These are phyloP conservation scores for Teleogryllus occipitalis DNA, from an alignment of 1,140 invertebrate genomes.

Conservation along the genomic window DNA sequence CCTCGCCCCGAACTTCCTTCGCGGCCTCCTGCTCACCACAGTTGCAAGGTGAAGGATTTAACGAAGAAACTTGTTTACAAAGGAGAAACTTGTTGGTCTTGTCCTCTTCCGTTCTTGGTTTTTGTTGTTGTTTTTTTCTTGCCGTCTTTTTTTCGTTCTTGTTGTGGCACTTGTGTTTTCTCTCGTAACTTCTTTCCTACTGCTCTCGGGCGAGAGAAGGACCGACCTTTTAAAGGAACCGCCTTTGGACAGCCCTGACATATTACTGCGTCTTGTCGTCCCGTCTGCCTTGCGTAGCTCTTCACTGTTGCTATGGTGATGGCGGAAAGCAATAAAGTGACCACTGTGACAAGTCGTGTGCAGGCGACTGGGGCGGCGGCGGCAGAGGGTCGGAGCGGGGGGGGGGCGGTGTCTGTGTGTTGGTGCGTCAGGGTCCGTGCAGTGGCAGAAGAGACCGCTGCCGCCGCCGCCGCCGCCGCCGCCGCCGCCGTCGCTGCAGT, in stretches of 20 bases:
- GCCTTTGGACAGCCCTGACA: neutral
- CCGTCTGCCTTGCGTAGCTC: neutral
- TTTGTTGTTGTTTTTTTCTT: neutral
- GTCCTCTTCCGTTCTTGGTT: no score
- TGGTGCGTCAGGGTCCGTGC: neutral
- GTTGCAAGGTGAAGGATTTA: neutral
- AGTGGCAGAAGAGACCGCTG: neutral
- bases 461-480: constrained; percentile 8
- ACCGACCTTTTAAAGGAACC: neutral
- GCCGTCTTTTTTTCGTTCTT: neutral
- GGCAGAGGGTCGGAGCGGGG: neutral
- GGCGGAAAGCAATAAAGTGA: constrained; percentile 21
- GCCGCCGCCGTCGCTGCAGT: neutral
- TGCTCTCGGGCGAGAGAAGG: neutral
- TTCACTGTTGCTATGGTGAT: constrained; percentile 17
- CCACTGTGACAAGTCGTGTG: constrained; percentile 19
- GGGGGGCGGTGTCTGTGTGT: neutral
- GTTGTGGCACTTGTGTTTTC: neutral
- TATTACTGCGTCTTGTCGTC: neutral
- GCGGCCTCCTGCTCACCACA: no score
- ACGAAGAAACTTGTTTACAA: neutral
- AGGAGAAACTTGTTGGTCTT: no score
- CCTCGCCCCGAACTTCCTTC: no score
- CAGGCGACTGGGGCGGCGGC: neutral
- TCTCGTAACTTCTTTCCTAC: neutral